These are phyloP conservation scores for Neodiprion virginianus DNA, from an alignment of 1,140 invertebrate species.

Conservation along the genomic window DNA sequence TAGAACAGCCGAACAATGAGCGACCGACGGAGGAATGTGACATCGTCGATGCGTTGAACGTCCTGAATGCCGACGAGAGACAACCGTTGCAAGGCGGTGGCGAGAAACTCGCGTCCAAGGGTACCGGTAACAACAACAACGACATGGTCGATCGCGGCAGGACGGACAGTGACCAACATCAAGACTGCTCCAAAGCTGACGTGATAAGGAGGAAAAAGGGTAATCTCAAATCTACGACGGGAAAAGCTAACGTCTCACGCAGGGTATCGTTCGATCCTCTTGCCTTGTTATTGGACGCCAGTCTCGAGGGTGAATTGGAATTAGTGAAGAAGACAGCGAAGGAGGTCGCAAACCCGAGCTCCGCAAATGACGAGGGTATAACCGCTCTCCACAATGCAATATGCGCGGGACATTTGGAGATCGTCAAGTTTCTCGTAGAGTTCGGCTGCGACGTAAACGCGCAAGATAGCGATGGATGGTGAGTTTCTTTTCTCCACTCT, in stretches of 20 bases:
- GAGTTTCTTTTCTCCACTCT: conserved; percentile 35
- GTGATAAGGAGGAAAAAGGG: conserved; percentile 76
- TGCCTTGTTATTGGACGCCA: conserved; percentile 94
- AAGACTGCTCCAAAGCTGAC: conserved; percentile 62
- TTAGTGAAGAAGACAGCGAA: conserved; percentile 93
- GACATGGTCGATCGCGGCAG: conserved; percentile 40
- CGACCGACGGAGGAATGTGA: conserved; percentile 48
- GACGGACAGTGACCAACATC: conserved; percentile 31
- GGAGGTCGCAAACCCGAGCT: conserved; percentile 91
- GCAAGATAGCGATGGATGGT: conserved; percentile 97
- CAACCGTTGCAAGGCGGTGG: conserved; percentile 31
- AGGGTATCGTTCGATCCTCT: conserved; percentile 97
- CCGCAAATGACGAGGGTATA: conserved; percentile 97
- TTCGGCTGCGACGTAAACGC: conserved; percentile 99
- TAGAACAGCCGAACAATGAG: neutral
- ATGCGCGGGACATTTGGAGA: conserved; percentile 97
- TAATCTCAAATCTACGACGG: conserved; percentile 75
- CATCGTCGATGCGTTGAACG: conserved; percentile 56
- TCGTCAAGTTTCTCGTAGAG: conserved; percentile 97
- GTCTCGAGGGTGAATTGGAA: conserved; percentile 97
- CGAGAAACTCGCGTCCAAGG: neutral
- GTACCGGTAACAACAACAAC: conserved; percentile 60
- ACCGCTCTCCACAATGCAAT: conserved; percentile 99
- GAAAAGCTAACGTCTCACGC: conserved; percentile 75
- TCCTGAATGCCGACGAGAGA: conserved; percentile 60